Conservation (phyloP, 2,797 vertebrate species). For the Syndactyla subalaris region DNA sequence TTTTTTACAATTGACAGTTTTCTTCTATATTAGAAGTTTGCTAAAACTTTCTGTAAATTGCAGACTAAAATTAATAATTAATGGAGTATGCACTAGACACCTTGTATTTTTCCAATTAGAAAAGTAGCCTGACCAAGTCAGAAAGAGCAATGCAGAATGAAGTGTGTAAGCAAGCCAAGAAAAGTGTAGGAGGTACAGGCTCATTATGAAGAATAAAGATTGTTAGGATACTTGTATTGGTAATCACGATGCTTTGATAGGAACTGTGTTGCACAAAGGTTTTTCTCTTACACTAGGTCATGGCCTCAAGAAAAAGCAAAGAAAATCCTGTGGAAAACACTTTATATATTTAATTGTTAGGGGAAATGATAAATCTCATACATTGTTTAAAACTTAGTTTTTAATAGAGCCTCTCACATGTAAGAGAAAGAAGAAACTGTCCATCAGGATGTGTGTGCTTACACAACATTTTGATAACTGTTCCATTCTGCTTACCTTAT, state of each 20-base stretch:
- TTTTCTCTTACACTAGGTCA: background rate
- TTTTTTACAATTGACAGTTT: background rate
- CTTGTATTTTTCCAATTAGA: conserved; percentile 9
- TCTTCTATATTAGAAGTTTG: background rate
- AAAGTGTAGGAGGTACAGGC: background rate
- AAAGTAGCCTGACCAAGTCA: background rate
- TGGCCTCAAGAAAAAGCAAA: background rate
- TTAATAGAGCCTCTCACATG: background rate
- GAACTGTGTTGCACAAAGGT: background rate
- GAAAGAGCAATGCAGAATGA: background rate
- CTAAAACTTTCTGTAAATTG: background rate
- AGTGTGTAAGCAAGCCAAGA: background rate
- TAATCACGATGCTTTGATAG: background rate
- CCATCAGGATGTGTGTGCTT: background rate
- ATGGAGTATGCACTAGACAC: background rate
- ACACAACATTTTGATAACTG: background rate
- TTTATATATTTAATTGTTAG: background rate
- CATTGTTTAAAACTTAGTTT: background rate
- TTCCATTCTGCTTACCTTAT: background rate
- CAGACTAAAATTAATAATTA: background rate
- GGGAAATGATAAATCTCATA: background rate
- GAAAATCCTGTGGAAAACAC: background rate
- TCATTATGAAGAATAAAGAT: background rate
- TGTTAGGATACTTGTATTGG: background rate
- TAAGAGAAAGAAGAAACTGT: background rate